phyloP scores from a whole-genome alignment of 30 jellyfish, hydroid and myxozoan genomes.

The Pelagia noctiluca region DNA sequence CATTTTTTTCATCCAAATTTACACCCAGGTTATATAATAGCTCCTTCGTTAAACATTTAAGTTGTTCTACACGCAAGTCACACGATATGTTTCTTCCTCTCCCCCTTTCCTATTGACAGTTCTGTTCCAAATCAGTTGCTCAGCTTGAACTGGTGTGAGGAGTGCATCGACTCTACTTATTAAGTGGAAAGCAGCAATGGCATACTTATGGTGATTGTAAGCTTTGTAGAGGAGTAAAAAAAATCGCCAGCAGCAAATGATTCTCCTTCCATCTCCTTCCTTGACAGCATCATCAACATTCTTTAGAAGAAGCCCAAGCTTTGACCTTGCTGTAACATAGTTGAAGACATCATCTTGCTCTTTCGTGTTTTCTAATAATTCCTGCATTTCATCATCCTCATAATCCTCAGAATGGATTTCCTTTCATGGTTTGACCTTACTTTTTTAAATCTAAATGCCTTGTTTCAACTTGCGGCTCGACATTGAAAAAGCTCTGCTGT shows the following conservation, averaged over 20 bases:
- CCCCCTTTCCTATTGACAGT: constrained; percentile 23
- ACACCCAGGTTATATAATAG: constrained; percentile 13
- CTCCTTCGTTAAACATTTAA: constrained; percentile 31
- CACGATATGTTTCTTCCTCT: constrained; percentile 11
- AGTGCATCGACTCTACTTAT: neutral
- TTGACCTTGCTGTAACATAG: neutral
- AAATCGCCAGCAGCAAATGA: neutral
- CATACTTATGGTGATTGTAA: neutral
- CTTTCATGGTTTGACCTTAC: neutral
- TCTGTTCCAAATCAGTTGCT: constrained; percentile 26
- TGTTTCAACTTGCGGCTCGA: neutral
- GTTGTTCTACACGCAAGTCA: constrained; percentile 24
- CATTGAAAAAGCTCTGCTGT: neutral
- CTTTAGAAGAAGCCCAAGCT: neutral
- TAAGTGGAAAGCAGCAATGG: neutral
- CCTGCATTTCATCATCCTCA: neutral
- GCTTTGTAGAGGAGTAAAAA: constrained; percentile 1
- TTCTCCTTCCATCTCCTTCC: constrained; percentile 9
- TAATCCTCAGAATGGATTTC: neutral
- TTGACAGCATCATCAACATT: constrained; percentile 12
- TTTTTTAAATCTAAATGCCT: neutral
- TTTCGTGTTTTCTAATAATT: neutral
- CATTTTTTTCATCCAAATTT: constrained; percentile 2
- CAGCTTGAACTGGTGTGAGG: neutral
- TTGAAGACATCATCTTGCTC: neutral